Evolutionary conservation across 2,113 vertebrate genomes (phyloP), one percentile per base, ranked within the genome.

Genomic region (Varanus salvator): DNA sequence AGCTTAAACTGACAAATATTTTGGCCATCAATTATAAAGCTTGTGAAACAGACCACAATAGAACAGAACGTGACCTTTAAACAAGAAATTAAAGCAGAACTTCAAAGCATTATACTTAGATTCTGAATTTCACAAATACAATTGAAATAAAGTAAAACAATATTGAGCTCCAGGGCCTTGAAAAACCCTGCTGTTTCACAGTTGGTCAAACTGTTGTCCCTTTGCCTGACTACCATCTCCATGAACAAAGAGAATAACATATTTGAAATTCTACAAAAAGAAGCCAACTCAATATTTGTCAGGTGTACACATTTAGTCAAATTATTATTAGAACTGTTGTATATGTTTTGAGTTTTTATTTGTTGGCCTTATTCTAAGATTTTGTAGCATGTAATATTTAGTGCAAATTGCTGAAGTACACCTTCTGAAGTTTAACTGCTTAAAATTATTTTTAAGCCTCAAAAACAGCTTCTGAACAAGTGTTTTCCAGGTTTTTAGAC

Each of bases 381-480:
- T 68, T 25, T 80, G 31, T 34, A 80, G 66, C 19, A 25, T 15
- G n/a, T 14, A 25, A 25, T 23, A 27, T 92, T 91, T 54, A 12
- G 54, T 64, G 6, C 76, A 25, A 64, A 80, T 87, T 90, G 74
- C 88, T 89, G 77, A 44, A 54, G 34, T 15, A 64, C 7, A 54
- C 4, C 81, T 85, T 17, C 0, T 71, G 60, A 0, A 69, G 64
- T 83, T 90, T 34, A 68, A 57, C 6, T 83, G 91, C 88, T 90
- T 86, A 77, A 90, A 8, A 87, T 8, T 64, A 38, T 29, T 44
- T 71, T 27, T 57, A 27, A 0, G 93, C 86, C 17, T 27, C 5
- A 11, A 81, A 48, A 91, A 48, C 68, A 90, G 87, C 90, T 87
- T 1, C 84, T 87, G 34, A 54, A 34, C 66, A 91, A 80, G 34